Base-by-base conservation (phyloP, 2,888 invertebrate genomes). In the Erebia palarica region DNA sequence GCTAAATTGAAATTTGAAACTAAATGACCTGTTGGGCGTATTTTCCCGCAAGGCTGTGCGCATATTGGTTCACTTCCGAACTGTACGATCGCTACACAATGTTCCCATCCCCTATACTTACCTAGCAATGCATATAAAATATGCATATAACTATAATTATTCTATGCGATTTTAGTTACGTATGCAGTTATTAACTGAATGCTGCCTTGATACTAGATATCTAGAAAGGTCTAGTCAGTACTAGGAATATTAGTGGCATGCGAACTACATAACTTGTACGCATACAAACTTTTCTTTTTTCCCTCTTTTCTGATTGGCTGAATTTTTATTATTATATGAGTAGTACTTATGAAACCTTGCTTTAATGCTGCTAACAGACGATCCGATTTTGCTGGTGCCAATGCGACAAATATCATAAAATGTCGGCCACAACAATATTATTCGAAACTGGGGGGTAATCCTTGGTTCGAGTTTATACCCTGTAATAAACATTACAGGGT, bases 131-230 rank as follows among this genome's bases (percentile, higher is more conserved):
- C 79, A 83, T 79, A 36, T 36, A 7, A 36, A 36, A 36, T 36
- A 83, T 79, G 77, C 75, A 77, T 79, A 76, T 69, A 7, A 36
- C 36, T 36, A 36, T 36, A 2, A 27, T 27, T 27, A 66, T 71
- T n/a, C n/a, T n/a, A 70, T 70, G 69, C 73, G 71, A 55, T 67
- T 73, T 74, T 74, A 71, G 65, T 77, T 78, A 74, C 77, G 73
- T 80, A 80, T 76, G 80, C 79, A 77, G 63, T 63, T 49, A 78
- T 77, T 80, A 82, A 82, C 81, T 72, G 75, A 75, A 73, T 73
- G 79, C 79, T 78, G 78, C 68, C 71, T 70, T 68, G 57, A 58
- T 72, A 53, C 65, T 67, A 73, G 72, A 71, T 63, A 53, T 63
- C n/a, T 47, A 47, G 47, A 47, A 0, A 47, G 10, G 16, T 59